Conservation (phyloP, 1,140 invertebrate genomes). For the Trichonephila clavipes region DNA sequence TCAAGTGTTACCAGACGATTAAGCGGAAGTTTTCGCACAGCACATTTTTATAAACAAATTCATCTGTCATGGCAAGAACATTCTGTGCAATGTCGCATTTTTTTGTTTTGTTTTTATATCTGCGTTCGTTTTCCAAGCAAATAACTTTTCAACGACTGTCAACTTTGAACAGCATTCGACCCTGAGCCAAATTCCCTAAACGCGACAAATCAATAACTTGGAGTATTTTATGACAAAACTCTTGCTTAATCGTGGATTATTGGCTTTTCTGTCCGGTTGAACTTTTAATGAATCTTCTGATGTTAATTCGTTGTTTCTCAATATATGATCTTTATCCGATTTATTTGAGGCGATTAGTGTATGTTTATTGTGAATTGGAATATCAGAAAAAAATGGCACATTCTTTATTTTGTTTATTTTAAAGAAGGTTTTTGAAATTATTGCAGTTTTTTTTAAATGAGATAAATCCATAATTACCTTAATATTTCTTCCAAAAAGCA, state of each 20-base stretch:
- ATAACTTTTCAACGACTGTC: constrained; percentile 31
- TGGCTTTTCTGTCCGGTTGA: neutral
- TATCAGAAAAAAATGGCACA: too few species aligned
- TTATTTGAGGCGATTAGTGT: neutral
- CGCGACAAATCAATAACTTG: constrained; percentile 47
- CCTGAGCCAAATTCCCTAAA: constrained; percentile 19
- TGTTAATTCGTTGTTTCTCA: neutral
- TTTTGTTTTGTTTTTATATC: neutral
- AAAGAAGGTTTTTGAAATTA: too few species aligned
- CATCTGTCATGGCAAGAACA: constrained; percentile 3
- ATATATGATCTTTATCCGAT: neutral
- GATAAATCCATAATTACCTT: too few species aligned
- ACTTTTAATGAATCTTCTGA: neutral
- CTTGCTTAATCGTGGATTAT: constrained; percentile 36
- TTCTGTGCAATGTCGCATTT: neutral
- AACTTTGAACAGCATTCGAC: constrained; percentile 15
- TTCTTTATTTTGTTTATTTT: too few species aligned
- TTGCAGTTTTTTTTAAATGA: too few species aligned
- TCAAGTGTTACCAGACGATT: constrained; percentile 65
- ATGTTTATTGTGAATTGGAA: neutral
- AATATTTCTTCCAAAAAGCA: too few species aligned
- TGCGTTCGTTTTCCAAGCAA: constrained; percentile 35
- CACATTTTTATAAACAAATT: constrained; percentile 35
- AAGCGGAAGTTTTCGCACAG: constrained; percentile 6
- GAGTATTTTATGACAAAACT: constrained; percentile 19